Evolutionary conservation across 2,797 vertebrate species (phyloP).

Genomic region (Hypotaenidia okinawae): DNA sequence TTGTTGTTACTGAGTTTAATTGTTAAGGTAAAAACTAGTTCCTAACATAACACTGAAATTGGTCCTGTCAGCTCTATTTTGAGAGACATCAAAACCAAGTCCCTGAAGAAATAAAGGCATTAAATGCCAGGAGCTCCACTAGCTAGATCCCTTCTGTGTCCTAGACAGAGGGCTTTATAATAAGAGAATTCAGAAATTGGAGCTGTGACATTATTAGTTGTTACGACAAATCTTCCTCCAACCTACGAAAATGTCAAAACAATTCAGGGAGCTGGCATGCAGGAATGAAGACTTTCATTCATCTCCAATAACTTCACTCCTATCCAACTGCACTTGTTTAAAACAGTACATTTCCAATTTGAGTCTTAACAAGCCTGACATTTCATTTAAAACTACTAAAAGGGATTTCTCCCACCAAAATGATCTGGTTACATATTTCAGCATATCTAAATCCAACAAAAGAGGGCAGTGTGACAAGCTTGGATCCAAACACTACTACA

Average conservation of each 20-base stretch:
- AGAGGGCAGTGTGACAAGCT: conserved; percentile 11
- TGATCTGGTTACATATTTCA: background rate
- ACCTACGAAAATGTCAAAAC: conserved; percentile 15
- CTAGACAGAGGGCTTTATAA: background rate
- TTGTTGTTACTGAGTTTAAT: background rate
- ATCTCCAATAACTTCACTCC: background rate
- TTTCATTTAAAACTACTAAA: background rate
- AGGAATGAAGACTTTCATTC: background rate
- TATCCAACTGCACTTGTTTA: background rate
- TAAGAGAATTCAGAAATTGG: background rate
- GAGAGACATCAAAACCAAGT: background rate
- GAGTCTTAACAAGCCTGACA: background rate
- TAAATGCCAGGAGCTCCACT: background rate
- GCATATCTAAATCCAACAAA: background rate
- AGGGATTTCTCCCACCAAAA: background rate
- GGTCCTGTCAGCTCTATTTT: background rate
- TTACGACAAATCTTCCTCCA: background rate
- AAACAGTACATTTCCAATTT: background rate
- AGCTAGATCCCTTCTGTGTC: background rate
- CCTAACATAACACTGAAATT: background rate
- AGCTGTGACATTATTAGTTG: conserved; percentile 7
- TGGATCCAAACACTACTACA: background rate
- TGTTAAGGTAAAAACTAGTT: background rate
- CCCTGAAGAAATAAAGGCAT: background rate
- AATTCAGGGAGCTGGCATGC: background rate